Evolutionary conservation across 1,140 invertebrate species (phyloP), one percentile per base, ranked within the genome.

Genomic region (Pseudomyrmex dendroicus): DNA sequence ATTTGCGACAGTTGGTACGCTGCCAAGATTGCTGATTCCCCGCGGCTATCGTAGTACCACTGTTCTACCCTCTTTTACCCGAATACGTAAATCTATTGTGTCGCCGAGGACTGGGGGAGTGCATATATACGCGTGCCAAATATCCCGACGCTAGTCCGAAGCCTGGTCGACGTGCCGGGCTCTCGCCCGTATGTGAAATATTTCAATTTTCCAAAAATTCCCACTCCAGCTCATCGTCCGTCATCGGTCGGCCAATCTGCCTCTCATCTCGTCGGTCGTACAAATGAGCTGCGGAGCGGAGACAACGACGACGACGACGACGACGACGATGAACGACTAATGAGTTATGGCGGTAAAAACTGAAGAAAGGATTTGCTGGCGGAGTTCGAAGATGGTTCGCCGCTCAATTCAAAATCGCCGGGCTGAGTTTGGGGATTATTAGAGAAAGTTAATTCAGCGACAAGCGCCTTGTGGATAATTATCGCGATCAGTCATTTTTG

Each of bases 41-140:
- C 89, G 88, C 86, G 90, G 90, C 90, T 91, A 91, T 91, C 89
- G 89, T 90, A 86, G 86, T 87, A 90, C 89, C 84, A 89, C 86
- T 90, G 89, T 91, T 90, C 89, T 80, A 89, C 86, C 86, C 89
- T 90, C 88, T 89, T 89, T 90, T 72, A 87, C 63, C 66, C 85
- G 89, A 90, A 91, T 91, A 91, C 89, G 90, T 91, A 91, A 91
- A 91, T 91, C 89, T 90, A 91, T 91, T 91, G 90, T 91, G 88
- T 85, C 89, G 86, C 83, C 76, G 88, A 87, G 84, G 89, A 88
- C 84, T 35, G 35, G 35, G 35, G 84, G 52, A 83, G 82, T 64
- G 86, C 78, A 89, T 89, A 35, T 35, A 90, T 86, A 90, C 84
- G 86, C 89, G 85, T 85, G 88, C 89, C 89, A 90, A 90, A 89